Evolutionary conservation across 1,140 invertebrate genomes (phyloP), one percentile per base, ranked within the genome.

Genomic region (Drosophila miranda): DNA sequence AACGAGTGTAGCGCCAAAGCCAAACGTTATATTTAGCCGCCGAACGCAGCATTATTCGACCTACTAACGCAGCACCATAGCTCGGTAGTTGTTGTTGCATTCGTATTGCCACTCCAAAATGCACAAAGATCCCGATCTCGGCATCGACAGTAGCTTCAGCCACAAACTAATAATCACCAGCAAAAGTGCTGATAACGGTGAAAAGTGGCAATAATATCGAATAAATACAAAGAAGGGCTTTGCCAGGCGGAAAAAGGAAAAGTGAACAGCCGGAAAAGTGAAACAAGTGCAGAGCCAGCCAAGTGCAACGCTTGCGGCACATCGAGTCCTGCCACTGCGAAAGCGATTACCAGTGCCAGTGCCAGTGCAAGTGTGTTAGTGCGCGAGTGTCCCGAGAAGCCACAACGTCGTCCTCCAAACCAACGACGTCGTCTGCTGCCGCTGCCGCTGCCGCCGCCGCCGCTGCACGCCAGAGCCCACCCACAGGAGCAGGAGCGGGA

Each of bases 341-440:
- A 38, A 38, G 34, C 34, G 34, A 28, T 48, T 38, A 30, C 5
- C 19, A 11, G n/a, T n/a, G n/a, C n/a, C n/a, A n/a, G n/a, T n/a
- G n/a, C n/a, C n/a, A n/a, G 63, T 66, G 53, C 46, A 46, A 66
- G 61, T 73, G 69, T 51, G 59, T 54, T 41, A 45, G 58, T 74
- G 50, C 66, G 61, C 45, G 42, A 52, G 68, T 63, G 55, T 49
- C 49, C 52, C 34, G 60, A 67, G 46, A 60, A 76, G 61, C 71
- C 89, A 88, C 84, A 89, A 89, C 89, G 89, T 90, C 82, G 78
- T 76, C 79, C 69, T 70, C 75, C 74, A 82, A 86, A 72, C 66
- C 88, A 73, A 73, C 80, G 59, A 88, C 79, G 57, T 82, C 80
- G 54, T 62, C 83, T 69, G 72, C 81, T 63, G 78, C 81, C 61